Conservation (phyloP, 2,113 vertebrate species). For the Carollia perspicillata region DNA sequence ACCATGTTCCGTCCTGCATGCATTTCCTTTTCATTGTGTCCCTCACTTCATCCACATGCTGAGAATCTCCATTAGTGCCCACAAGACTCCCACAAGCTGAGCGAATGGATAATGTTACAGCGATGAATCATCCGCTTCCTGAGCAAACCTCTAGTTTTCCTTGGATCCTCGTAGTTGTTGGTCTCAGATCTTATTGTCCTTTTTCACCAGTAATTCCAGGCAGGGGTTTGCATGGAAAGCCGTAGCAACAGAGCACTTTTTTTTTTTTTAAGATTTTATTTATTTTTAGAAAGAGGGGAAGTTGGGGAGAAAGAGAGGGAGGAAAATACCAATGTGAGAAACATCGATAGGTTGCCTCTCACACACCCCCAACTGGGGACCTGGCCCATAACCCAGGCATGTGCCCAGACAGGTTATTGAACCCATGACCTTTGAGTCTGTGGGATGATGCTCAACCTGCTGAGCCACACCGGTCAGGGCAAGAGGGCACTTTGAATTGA, state of each 20-base stretch:
- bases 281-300: no score
- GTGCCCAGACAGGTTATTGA: no score
- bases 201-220: constrained; percentile 42
- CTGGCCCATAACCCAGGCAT: no score
- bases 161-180: not conserved
- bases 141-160: constrained; percentile 12
- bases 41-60: not conserved
- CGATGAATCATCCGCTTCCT: not conserved
- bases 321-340: no score
- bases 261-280: no score
- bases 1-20: not conserved
- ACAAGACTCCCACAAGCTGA: not conserved
- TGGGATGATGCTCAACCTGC: no score
- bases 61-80: not conserved
- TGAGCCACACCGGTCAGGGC: no score
- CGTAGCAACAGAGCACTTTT: not conserved
- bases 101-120: not conserved
- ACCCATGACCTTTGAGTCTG: no score
- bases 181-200: not conserved
- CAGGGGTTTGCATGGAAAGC: not conserved
- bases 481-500: constrained; percentile 6
- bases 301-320: no score
- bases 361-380: no score
- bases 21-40: not conserved
- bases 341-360: no score